Conservation (phyloP, 23 tunicate species). For the Halocynthia roretzi region DNA sequence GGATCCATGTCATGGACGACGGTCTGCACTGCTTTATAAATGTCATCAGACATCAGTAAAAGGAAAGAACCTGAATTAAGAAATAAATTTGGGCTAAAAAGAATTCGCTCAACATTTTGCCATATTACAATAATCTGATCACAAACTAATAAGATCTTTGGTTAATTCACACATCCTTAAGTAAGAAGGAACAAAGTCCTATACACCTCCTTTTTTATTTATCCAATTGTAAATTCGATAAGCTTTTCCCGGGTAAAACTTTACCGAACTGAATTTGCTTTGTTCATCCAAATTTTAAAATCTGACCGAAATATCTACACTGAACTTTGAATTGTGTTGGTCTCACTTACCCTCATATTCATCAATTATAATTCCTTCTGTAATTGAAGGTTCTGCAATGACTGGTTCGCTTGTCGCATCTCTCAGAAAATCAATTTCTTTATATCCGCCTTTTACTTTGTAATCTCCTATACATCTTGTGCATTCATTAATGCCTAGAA, state of each 20-base stretch:
- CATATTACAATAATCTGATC: too few relatives aligned
- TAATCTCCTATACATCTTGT: slow-evolving; percentile 90
- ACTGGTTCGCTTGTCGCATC: slow-evolving; percentile 68
- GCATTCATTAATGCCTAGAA: slow-evolving; percentile 69
- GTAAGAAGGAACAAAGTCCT: too few relatives aligned
- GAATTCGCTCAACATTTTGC: not conserved
- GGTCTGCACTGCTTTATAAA: slow-evolving; percentile 71
- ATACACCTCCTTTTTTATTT: not conserved
- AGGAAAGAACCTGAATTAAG: slow-evolving; percentile 61
- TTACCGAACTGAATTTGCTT: not conserved
- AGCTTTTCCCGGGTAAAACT: not conserved
- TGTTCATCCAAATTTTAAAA: not conserved
- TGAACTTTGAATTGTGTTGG: too few relatives aligned
- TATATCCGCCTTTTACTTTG: slow-evolving; percentile 85
- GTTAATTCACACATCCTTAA: too few relatives aligned
- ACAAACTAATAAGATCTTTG: too few relatives aligned
- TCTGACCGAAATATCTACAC: too few relatives aligned
- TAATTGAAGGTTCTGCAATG: slow-evolving; percentile 40
- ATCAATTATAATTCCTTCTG: slow-evolving; percentile 17
- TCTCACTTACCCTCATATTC: slow-evolving; percentile 12
- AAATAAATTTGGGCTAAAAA: not conserved
- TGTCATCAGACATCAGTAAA: slow-evolving; percentile 76
- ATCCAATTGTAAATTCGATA: not conserved
- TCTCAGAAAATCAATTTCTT: slow-evolving; percentile 47
- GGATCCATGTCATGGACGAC: slow-evolving; percentile 32